Percentiles rank a stretch among this genome's conserved stretches.
phyloP scores from a whole-genome alignment of 2,113 vertebrate genomes.

The Chionodraco myersi region DNA sequence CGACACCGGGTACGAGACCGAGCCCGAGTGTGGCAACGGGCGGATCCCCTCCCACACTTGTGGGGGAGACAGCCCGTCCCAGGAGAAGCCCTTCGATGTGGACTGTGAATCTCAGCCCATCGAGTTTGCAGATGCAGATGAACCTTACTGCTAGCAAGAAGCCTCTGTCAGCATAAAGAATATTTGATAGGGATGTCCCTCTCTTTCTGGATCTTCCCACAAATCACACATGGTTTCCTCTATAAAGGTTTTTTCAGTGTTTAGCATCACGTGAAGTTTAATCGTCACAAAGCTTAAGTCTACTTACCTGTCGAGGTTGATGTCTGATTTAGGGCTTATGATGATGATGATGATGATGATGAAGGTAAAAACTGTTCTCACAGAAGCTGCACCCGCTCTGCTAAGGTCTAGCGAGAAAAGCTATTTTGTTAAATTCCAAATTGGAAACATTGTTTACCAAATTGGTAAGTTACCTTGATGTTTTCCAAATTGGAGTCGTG shows the following conservation, averaged over 20 bases:
- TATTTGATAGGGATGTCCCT: neutral
- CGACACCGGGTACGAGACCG: slow-evolving; percentile 94
- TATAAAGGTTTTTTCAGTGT: slow-evolving; percentile 18
- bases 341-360: slow-evolving; percentile 1
- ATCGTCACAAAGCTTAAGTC: slow-evolving; percentile 14
- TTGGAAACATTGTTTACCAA: slow-evolving; percentile 99
- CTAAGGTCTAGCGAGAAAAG: slow-evolving; percentile 77
- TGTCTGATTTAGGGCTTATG: slow-evolving; percentile 31
- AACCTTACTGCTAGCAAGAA: slow-evolving; percentile 45
- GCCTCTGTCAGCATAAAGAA: neutral
- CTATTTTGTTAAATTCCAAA: slow-evolving; percentile 92
- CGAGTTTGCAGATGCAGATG: slow-evolving; percentile 91
- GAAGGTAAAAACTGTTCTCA: slow-evolving; percentile 14
- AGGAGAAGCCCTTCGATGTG: slow-evolving; percentile 91
- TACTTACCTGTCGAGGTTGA: slow-evolving; percentile 21
- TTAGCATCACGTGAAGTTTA: slow-evolving; percentile 7
- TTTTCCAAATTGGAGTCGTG: slow-evolving; percentile 90
- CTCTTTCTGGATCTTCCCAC: slow-evolving; percentile 19
- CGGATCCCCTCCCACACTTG: slow-evolving; percentile 82
- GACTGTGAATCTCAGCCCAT: slow-evolving; percentile 90
- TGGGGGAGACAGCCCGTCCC: slow-evolving; percentile 64
- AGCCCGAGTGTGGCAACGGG: slow-evolving; percentile 90
- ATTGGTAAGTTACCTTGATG: slow-evolving; percentile 93
- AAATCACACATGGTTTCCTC: neutral
- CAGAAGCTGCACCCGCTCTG: slow-evolving; percentile 40